Conservation (phyloP, 2,888 invertebrate genomes). For the Dioctria linearis region DNA sequence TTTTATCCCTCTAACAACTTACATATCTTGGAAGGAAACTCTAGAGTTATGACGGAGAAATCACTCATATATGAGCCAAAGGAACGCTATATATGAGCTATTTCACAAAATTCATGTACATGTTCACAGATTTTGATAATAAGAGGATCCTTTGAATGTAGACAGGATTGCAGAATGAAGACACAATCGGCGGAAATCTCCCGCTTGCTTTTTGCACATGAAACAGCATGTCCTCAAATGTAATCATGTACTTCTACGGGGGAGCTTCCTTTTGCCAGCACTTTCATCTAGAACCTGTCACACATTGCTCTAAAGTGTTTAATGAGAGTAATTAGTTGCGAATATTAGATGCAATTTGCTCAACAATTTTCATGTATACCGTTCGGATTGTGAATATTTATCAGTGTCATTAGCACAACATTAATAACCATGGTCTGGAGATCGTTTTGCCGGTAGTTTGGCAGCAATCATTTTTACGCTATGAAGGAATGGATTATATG, state of each 20-base stretch:
- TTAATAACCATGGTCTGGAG: conserved; percentile 38
- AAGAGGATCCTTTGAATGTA: conserved; percentile 27
- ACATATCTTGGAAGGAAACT: conserved; percentile 23
- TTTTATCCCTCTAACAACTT: conserved; percentile 46
- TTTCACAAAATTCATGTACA: conserved; percentile 35
- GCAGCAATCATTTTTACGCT: too few species aligned
- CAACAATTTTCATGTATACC: conserved; percentile 59
- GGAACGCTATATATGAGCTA: not conserved
- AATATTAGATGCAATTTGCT: conserved; percentile 63
- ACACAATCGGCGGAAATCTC: conserved; percentile 47
- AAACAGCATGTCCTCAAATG: conserved; percentile 9
- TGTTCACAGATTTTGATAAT: conserved; percentile 39
- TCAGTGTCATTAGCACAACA: conserved; percentile 46
- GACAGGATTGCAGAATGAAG: conserved; percentile 16
- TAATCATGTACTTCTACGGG: conserved; percentile 26
- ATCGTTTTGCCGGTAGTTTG: not conserved
- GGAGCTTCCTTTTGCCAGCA: conserved; percentile 4
- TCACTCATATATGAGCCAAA: conserved; percentile 21
- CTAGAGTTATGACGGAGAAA: conserved; percentile 35
- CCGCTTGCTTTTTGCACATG: conserved; percentile 10
- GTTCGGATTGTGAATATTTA: conserved; percentile 49
- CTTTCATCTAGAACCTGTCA: conserved; percentile 42
- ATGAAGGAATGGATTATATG: too few species aligned
- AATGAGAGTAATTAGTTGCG: conserved; percentile 63
- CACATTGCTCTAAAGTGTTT: conserved; percentile 59